These are phyloP conservation scores for Drosophila ironensis DNA, from an alignment of 1,140 invertebrate species.

Conservation along the genomic window DNA sequence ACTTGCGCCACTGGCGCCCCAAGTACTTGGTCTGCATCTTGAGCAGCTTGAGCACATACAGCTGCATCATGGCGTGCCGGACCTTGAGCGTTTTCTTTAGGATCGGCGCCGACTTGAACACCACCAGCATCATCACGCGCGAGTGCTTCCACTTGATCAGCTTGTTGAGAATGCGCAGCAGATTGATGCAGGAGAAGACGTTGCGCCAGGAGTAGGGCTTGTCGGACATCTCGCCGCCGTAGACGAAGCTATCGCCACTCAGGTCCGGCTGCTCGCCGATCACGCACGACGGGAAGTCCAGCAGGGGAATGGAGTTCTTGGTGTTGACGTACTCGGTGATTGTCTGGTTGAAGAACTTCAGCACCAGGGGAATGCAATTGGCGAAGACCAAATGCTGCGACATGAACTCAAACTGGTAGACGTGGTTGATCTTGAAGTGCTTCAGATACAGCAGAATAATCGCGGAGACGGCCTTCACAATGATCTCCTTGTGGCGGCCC, in stretches of 20 bases:
- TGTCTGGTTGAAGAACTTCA: conserved; percentile 99
- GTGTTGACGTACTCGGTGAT: conserved; percentile 97
- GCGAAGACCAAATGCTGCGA: conserved; percentile 99
- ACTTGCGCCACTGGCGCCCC: conserved; percentile 99
- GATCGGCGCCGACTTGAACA: conserved; percentile 99
- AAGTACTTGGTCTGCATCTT: conserved; percentile 99
- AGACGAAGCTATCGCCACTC: conserved; percentile 93
- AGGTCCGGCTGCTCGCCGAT: conserved; percentile 97
- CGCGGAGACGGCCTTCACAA: conserved; percentile 98
- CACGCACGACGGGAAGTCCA: conserved; percentile 98
- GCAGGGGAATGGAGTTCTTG: conserved; percentile 96
- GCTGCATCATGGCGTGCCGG: conserved; percentile 97
- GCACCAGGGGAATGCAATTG: conserved; percentile 98
- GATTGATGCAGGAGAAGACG: conserved; percentile 98
- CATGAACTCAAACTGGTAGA: conserved; percentile 99
- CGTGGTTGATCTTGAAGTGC: conserved; percentile 99
- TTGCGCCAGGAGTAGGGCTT: conserved; percentile 97
- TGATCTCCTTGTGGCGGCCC: conserved; percentile 99
- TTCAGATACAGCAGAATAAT: conserved; percentile 96
- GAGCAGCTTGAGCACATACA: conserved; percentile 98
- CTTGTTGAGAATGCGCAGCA: conserved; percentile 98
- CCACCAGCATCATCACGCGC: conserved; percentile 99
- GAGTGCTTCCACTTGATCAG: conserved; percentile 99
- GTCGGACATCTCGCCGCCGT: conserved; percentile 87
- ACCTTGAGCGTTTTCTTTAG: conserved; percentile 98